Evolutionary conservation across 2,797 vertebrate species (phyloP).

Genomic region (Hypotaenidia okinawae): DNA sequence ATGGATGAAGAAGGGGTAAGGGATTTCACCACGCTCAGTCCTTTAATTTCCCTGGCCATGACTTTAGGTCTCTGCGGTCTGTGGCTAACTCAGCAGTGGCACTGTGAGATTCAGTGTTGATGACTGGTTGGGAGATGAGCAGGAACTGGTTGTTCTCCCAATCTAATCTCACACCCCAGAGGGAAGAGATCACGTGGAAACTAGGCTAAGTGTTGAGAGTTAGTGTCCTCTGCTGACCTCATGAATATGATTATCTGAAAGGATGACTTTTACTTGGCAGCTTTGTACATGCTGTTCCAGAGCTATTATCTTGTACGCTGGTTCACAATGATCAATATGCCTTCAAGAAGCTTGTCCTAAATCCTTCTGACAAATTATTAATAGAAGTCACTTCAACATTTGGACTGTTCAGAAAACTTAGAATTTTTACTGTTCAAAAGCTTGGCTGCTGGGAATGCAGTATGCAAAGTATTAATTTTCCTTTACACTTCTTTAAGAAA

Average conservation of each 20-base stretch:
- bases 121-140: neutral
- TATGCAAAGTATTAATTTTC: neutral
- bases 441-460: neutral
- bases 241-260: constrained; percentile 32
- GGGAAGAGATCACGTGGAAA: constrained; percentile 21
- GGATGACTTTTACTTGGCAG: neutral
- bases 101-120: neutral
- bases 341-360: constrained; percentile 38
- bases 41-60: neutral
- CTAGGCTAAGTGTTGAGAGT: neutral
- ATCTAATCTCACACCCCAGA: neutral
- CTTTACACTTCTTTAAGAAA: neutral
- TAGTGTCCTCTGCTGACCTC: constrained; percentile 31
- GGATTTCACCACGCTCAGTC: rapidly evolving
- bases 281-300: constrained; percentile 7
- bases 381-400: neutral
- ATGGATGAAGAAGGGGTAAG: neutral
- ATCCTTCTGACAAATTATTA: constrained; percentile 42
- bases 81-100: neutral
- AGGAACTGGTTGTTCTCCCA: neutral
- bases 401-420: neutral
- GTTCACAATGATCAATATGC: constrained; percentile 29
- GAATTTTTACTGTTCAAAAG: neutral
- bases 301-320: neutral
- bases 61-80: neutral